phyloP scores from a whole-genome alignment of 1,140 invertebrate species.

The Harlomillsia oculata region DNA sequence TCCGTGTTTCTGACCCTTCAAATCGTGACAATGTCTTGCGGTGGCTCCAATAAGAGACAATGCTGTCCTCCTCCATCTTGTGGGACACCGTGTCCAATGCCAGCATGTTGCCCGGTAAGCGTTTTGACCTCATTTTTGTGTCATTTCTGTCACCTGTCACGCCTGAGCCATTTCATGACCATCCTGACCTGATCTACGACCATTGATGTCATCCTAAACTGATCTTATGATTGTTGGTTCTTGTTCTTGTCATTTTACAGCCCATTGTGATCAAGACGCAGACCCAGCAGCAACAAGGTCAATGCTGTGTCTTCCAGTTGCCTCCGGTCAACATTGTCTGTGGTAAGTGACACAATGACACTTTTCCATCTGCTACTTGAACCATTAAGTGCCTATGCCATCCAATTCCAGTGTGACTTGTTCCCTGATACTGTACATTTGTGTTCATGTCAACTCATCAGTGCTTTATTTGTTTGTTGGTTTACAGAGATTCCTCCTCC shows the following conservation, averaged over 20 bases:
- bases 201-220: background rate
- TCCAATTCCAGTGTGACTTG: too few relatives aligned
- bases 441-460: background rate
- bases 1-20: too few relatives aligned
- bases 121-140: background rate
- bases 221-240: slow-evolving; percentile 1
- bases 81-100: slow-evolving; percentile 17
- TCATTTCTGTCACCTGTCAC: background rate
- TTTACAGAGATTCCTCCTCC: slow-evolving; percentile 34
- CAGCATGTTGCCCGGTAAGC: slow-evolving; percentile 29
- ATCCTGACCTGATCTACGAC: background rate
- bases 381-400: background rate
- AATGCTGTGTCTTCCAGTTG: slow-evolving; percentile 35
- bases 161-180: background rate
- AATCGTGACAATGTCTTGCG: slow-evolving; percentile 34
- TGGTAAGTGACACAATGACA: slow-evolving; percentile 5
- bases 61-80: slow-evolving; percentile 28
- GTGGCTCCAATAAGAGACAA: slow-evolving; percentile 8
- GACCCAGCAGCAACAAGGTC: slow-evolving; percentile 28
- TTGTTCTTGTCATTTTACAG: slow-evolving; percentile 9
- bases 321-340: slow-evolving; percentile 35
- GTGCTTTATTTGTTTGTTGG: background rate
- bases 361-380: background rate
- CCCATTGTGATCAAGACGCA: slow-evolving; percentile 32
- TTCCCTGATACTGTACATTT: too few relatives aligned